Evolutionary conservation across 2,888 invertebrate species (phyloP).

Genomic region (Brachylomia viminalis): DNA sequence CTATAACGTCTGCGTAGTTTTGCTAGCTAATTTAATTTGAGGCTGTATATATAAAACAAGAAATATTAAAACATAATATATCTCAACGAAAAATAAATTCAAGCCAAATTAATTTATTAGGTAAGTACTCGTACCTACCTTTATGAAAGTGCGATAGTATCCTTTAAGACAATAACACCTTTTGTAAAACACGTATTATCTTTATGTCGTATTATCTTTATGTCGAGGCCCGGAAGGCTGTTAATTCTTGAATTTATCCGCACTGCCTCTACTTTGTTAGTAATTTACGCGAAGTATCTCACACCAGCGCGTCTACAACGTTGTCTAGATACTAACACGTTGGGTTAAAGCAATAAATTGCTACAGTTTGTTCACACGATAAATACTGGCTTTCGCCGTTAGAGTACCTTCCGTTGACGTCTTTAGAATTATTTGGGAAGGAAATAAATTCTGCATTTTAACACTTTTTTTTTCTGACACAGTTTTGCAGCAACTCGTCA

Average conservation of each 20-base stretch:
- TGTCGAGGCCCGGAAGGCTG: slow-evolving; percentile 36
- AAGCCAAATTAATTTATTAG: neutral
- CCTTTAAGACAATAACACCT: slow-evolving; percentile 6
- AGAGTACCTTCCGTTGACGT: slow-evolving; percentile 18
- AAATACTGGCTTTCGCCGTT: slow-evolving; percentile 31
- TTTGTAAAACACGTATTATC: slow-evolving; percentile 18
- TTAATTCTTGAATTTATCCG: slow-evolving; percentile 47
- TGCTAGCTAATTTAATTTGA: too few species aligned
- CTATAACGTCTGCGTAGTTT: too few species aligned
- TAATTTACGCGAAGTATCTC: slow-evolving; percentile 56
- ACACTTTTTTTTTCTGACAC: neutral
- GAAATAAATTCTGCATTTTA: neutral
- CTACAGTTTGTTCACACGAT: slow-evolving; percentile 52
- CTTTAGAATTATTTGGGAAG: neutral
- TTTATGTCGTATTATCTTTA: slow-evolving; percentile 12
- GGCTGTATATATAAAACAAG: neutral
- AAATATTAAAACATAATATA: neutral
- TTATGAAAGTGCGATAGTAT: neutral
- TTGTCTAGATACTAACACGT: slow-evolving; percentile 51
- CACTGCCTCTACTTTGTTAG: slow-evolving; percentile 40
- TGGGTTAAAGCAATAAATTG: slow-evolving; percentile 48
- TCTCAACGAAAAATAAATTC: neutral
- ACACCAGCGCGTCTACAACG: slow-evolving; percentile 43
- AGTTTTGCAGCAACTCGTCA: neutral
- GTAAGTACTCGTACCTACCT: too few species aligned